These are phyloP conservation scores for Pheosia tremula DNA, from an alignment of 2,888 invertebrate species.

Conservation along the genomic window DNA sequence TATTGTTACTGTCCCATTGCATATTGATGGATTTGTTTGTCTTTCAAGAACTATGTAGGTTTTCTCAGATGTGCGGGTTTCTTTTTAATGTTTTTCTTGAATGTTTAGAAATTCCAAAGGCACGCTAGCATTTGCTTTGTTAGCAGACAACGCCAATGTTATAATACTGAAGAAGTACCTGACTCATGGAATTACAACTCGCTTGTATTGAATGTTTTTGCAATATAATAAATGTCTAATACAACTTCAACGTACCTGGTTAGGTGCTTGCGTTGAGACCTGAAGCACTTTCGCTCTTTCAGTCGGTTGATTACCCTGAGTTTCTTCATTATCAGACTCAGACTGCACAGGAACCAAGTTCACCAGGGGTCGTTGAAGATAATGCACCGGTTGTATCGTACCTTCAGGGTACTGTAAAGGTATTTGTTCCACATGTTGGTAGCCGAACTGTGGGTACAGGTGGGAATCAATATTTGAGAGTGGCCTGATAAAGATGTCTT, in stretches of 20 bases:
- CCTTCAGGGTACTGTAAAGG: constrained; percentile 18
- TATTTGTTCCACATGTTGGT: constrained; percentile 3
- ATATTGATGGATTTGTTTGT: too few species aligned
- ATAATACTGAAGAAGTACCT: too few species aligned
- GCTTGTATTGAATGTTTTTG: too few species aligned
- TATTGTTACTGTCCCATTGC: too few species aligned
- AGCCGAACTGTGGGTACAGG: constrained; percentile 16
- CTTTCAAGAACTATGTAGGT: too few species aligned
- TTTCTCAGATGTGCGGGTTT: too few species aligned
- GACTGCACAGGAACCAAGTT: constrained; percentile 10
- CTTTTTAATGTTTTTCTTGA: too few species aligned
- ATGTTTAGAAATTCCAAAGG: too few species aligned
- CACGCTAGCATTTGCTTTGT: too few species aligned
- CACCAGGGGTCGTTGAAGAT: constrained; percentile 11
- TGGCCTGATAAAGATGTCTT: constrained; percentile 3
- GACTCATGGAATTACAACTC: too few species aligned
- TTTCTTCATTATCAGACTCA: constrained; percentile 7
- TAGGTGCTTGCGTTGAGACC: background rate
- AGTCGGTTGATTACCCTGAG: constrained; percentile 9
- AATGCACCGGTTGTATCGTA: constrained; percentile 14
- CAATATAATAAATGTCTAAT: too few species aligned
- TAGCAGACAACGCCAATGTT: too few species aligned
- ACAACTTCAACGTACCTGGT: constrained; percentile 13
- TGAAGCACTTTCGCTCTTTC: constrained; percentile 15
- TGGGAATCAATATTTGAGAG: constrained; percentile 12